Evolutionary conservation across 1,140 invertebrate genomes (phyloP).

Genomic region (Drosophila pandora): DNA sequence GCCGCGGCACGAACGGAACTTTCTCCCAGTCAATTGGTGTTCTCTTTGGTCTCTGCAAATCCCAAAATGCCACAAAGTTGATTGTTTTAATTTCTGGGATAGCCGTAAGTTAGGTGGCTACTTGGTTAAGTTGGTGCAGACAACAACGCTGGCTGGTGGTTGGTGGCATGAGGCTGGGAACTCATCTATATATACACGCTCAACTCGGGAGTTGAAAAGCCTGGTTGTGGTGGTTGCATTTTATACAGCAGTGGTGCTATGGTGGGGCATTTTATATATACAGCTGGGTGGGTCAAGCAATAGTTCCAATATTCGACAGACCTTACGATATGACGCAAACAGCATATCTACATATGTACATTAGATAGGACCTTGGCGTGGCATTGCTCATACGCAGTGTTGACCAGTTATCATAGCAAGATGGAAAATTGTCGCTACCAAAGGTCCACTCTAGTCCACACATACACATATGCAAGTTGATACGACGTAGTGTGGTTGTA

Average conservation of each 20-base stretch:
- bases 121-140: conserved; percentile 31
- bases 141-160: conserved; percentile 8
- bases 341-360: conserved; percentile 33
- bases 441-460: conserved; percentile 34
- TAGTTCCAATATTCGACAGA: conserved; percentile 20
- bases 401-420: neutral
- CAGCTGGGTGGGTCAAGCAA: conserved; percentile 40
- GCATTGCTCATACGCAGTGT: conserved; percentile 5
- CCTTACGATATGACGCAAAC: conserved; percentile 39
- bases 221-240: conserved; percentile 6
- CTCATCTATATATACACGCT: conserved; percentile 25
- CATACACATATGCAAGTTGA: conserved; percentile 45
- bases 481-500: conserved; percentile 62
- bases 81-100: conserved; percentile 49
- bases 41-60: conserved; percentile 87
- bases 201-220: conserved; percentile 5
- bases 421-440: neutral
- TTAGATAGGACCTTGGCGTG: conserved; percentile 9
- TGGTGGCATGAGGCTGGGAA: conserved; percentile 22
- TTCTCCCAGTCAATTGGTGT: conserved; percentile 91
- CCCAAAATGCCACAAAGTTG: conserved; percentile 78
- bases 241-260: neutral
- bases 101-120: conserved; percentile 45
- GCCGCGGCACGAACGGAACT: conserved; percentile 91
- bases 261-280: conserved; percentile 29